These are phyloP conservation scores for Tor tambroides DNA, from an alignment of 2,113 vertebrate species.

Conservation along the genomic window DNA sequence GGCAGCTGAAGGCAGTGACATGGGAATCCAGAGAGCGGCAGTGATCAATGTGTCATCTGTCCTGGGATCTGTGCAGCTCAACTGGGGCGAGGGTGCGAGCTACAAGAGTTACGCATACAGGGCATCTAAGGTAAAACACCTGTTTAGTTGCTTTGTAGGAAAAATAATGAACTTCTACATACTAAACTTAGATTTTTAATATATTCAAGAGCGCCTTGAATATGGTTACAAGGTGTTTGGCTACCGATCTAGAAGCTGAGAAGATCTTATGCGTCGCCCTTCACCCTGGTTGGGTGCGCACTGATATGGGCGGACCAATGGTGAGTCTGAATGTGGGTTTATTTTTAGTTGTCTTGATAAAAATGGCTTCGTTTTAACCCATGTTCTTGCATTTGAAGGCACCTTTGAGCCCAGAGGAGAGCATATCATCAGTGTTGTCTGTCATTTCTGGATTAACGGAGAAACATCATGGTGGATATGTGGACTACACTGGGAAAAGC, in stretches of 20 bases:
- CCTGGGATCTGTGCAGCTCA: slow-evolving; percentile 69
- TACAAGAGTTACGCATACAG: slow-evolving; percentile 69
- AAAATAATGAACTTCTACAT: background rate
- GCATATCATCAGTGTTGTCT: slow-evolving; percentile 56
- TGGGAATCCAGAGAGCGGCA: slow-evolving; percentile 71
- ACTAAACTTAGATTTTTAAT: background rate
- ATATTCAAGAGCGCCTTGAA: slow-evolving; percentile 72
- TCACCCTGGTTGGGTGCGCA: slow-evolving; percentile 78
- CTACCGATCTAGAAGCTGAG: slow-evolving; percentile 68
- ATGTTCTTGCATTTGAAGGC: slow-evolving; percentile 42
- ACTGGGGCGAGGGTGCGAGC: slow-evolving; percentile 54
- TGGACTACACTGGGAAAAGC: slow-evolving; percentile 56
- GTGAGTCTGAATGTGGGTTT: slow-evolving; percentile 60
- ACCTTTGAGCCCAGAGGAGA: slow-evolving; percentile 57
- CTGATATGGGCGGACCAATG: slow-evolving; percentile 73
- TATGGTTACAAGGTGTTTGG: slow-evolving; percentile 76
- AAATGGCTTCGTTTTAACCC: background rate
- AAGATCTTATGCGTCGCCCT: slow-evolving; percentile 74
- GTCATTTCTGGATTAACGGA: slow-evolving; percentile 58
- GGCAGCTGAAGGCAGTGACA: slow-evolving; percentile 60
- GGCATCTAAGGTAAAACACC: slow-evolving; percentile 71
- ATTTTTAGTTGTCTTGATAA: background rate
- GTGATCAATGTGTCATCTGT: slow-evolving; percentile 73
- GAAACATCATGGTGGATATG: slow-evolving; percentile 61
- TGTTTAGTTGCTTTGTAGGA: background rate